Conservation (phyloP, 2,888 invertebrate genomes). For the Scaptomyza caliginosa region DNA sequence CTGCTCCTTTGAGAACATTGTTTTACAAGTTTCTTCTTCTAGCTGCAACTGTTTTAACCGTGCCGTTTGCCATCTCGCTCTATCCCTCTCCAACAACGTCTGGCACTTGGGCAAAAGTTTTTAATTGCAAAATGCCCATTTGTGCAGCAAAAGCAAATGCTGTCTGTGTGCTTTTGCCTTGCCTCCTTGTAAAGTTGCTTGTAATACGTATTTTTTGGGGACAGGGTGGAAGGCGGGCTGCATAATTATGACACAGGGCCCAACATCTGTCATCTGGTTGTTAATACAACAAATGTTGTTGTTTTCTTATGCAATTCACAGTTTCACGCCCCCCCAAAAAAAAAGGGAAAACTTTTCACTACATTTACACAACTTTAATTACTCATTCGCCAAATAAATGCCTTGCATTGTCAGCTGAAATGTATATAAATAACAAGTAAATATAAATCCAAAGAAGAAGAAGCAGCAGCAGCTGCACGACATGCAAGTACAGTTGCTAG, state of each 20-base stretch:
- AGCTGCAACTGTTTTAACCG: slow-evolving; percentile 20
- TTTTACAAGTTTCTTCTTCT: slow-evolving; percentile 29
- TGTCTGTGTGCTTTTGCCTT: background rate
- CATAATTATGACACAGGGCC: slow-evolving; percentile 67
- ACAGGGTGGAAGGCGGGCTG: no score
- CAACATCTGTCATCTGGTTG: slow-evolving; percentile 56
- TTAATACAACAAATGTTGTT: slow-evolving; percentile 10
- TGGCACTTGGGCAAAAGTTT: slow-evolving; percentile 56
- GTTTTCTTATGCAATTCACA: slow-evolving; percentile 62
- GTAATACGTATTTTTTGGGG: slow-evolving; percentile 50
- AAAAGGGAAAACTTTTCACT: slow-evolving; percentile 39
- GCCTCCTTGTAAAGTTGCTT: slow-evolving; percentile 39
- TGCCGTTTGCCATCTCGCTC: background rate
- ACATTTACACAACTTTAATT: slow-evolving; percentile 69
- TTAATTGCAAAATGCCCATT: slow-evolving; percentile 66
- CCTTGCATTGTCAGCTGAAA: slow-evolving; percentile 33
- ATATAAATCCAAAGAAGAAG: background rate
- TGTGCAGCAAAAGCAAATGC: slow-evolving; percentile 22
- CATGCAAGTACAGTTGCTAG: slow-evolving; percentile 11
- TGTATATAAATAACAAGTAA: background rate
- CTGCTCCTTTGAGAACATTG: slow-evolving; percentile 30
- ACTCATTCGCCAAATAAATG: slow-evolving; percentile 44
- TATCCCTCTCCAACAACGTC: slow-evolving; percentile 14
- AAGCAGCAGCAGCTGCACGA: background rate
- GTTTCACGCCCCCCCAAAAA: slow-evolving; percentile 3